Evolutionary conservation across 2,113 vertebrate species (phyloP).

Genomic region (Eolophus roseicapilla): DNA sequence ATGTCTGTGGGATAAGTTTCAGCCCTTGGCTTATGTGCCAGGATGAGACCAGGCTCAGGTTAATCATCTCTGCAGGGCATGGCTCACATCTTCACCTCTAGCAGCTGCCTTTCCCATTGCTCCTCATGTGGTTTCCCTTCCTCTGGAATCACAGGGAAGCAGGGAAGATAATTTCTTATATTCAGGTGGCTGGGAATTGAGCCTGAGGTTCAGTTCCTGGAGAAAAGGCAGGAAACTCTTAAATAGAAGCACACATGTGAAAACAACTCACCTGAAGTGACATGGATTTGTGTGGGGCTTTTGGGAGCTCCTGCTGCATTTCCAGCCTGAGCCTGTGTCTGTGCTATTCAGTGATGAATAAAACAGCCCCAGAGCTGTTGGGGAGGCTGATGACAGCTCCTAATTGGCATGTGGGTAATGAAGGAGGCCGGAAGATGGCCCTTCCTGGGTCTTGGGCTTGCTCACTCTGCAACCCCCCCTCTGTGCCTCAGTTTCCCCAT

Average conservation of each 20-base stretch:
- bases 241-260: neutral
- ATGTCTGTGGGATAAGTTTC: neutral
- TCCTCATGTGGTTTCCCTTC: fast-evolving
- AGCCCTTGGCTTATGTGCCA: neutral
- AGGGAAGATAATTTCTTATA: fast-evolving
- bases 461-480: fast-evolving
- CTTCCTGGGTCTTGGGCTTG: neutral
- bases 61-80: neutral
- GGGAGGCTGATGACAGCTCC: neutral
- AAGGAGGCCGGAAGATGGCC: neutral
- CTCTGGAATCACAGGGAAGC: neutral
- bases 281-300: neutral
- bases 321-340: neutral
- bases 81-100: fast-evolving
- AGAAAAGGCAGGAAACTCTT: neutral
- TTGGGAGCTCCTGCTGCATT: neutral
- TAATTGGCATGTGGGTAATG: neutral
- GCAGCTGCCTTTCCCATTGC: fast-evolving
- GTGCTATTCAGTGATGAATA: fast-evolving
- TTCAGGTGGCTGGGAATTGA: neutral
- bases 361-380: neutral
- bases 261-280: no score
- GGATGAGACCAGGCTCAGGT: neutral
- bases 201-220: neutral
- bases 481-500: neutral